Evolutionary conservation across 2,113 vertebrate species (phyloP).

Genomic region (Petaurus breviceps): DNA sequence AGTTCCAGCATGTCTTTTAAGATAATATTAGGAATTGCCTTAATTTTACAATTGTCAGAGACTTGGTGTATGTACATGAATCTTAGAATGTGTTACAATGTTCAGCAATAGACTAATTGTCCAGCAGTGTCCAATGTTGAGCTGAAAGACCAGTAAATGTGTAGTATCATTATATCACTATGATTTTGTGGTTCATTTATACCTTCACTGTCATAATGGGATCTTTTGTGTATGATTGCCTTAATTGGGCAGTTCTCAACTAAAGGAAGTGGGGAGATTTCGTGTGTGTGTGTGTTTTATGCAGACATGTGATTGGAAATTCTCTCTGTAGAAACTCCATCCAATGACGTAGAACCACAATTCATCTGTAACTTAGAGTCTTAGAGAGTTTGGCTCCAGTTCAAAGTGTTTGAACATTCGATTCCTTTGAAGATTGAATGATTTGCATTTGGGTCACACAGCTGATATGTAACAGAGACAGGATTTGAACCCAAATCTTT

Average conservation of each 20-base stretch:
- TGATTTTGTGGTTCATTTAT: background rate
- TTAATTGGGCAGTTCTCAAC: background rate
- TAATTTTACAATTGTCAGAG: background rate
- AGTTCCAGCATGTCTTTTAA: background rate
- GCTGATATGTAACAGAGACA: background rate
- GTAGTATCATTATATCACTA: background rate
- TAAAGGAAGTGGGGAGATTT: background rate
- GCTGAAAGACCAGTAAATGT: background rate
- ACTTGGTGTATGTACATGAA: background rate
- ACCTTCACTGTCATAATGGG: background rate
- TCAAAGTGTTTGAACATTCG: background rate
- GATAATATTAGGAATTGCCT: background rate
- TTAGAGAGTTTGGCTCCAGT: background rate
- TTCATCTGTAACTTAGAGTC: background rate
- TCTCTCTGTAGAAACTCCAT: background rate
- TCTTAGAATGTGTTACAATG: background rate
- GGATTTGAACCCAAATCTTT: background rate
- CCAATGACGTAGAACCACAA: background rate
- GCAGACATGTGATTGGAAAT: background rate
- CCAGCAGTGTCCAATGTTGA: background rate
- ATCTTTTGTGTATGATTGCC: background rate
- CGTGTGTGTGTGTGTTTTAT: background rate
- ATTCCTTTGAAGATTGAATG: background rate
- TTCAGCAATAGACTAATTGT: background rate
- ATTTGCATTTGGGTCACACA: background rate